Conservation (phyloP, 1,140 invertebrate genomes). For the Lepidurus couesii region DNA sequence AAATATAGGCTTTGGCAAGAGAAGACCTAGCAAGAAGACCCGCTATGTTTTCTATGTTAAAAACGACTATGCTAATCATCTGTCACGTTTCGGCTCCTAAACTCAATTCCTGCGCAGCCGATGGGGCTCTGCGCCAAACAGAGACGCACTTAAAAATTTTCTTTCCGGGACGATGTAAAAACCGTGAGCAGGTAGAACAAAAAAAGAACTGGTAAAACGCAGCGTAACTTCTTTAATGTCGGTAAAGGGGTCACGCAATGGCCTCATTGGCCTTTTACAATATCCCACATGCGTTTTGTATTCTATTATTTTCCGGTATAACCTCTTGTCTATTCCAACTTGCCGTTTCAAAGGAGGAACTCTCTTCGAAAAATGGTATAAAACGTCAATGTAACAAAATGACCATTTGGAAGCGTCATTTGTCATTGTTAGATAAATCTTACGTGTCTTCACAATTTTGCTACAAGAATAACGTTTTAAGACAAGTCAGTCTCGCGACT, state of each 20-base stretch:
- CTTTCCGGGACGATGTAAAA: background rate
- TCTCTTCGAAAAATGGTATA: background rate
- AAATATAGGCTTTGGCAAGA: constrained; percentile 8
- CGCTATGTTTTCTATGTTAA: background rate
- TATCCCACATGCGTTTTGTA: background rate
- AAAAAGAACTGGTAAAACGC: background rate
- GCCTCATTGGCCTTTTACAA: constrained; percentile 17
- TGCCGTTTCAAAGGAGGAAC: background rate
- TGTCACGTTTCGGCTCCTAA: constrained; percentile 9
- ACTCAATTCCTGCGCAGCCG: background rate
- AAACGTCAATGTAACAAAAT: background rate
- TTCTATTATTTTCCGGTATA: background rate
- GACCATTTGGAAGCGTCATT: background rate
- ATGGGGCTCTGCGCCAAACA: background rate
- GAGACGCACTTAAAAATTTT: background rate
- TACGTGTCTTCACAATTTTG: no score
- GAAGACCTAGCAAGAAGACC: background rate
- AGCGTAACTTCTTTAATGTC: constrained; percentile 1
- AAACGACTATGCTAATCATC: constrained; percentile 16
- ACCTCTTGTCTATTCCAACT: background rate
- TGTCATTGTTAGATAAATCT: background rate
- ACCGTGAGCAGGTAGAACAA: background rate
- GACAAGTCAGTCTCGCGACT: background rate
- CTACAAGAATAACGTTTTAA: background rate
- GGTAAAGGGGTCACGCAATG: constrained; percentile 12